Conservation (phyloP, 2,888 invertebrate species). For the Diabrotica balteata region DNA sequence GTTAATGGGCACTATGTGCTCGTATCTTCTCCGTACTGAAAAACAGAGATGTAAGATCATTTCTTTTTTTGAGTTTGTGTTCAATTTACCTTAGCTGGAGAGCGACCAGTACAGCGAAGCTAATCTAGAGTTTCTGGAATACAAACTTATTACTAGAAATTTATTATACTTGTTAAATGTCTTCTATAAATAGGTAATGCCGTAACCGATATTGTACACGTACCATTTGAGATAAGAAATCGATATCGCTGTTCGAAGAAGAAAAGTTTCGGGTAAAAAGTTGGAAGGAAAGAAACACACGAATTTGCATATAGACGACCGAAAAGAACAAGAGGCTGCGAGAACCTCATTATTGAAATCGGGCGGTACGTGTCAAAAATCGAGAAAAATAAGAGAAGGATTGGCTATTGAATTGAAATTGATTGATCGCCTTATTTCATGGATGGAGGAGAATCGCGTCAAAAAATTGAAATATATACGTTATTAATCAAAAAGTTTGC, state of each 20-base stretch:
- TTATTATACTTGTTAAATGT: no score
- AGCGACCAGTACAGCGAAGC: no score
- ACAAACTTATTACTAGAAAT: no score
- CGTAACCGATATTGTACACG: slow-evolving; percentile 5
- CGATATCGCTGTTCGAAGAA: slow-evolving; percentile 5
- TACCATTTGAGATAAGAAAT: slow-evolving; percentile 2
- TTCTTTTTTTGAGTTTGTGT: no score
- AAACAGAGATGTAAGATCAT: no score
- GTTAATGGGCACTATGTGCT: no score
- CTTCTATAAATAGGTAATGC: no score
- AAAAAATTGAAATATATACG: slow-evolving; percentile 19
- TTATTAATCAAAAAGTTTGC: slow-evolving; percentile 7
- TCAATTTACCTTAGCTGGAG: no score
- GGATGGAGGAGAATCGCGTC: slow-evolving; percentile 10
- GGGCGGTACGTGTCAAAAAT: slow-evolving; percentile 26
- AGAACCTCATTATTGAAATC: slow-evolving; percentile 28
- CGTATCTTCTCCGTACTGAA: no score
- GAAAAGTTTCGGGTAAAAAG: slow-evolving; percentile 9
- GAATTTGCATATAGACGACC: slow-evolving; percentile 27
- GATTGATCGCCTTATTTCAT: slow-evolving; percentile 25
- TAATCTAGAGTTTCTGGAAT: no score
- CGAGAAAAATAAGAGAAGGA: slow-evolving; percentile 17
- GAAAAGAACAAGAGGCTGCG: slow-evolving; percentile 22
- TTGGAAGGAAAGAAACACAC: not conserved
- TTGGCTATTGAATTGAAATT: slow-evolving; percentile 23